Percentiles rank a stretch among this genome's conserved stretches.
Evolutionary conservation across 1,140 invertebrate genomes (phyloP).

Genomic region (Limonius californicus): DNA sequence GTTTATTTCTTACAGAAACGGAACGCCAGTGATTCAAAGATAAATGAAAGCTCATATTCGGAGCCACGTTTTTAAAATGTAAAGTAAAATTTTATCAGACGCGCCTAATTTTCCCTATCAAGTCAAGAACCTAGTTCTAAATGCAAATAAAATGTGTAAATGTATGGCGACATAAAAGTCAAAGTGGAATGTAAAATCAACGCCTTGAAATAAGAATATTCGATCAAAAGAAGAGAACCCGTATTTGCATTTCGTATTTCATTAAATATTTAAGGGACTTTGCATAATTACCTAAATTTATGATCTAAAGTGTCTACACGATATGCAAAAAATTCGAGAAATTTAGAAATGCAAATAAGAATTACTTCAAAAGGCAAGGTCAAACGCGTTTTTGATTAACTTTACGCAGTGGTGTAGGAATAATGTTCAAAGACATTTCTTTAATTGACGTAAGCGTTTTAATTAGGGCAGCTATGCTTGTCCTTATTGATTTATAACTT

Average conservation of each 20-base stretch:
- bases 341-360: slow-evolving; percentile 5
- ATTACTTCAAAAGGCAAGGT: not conserved
- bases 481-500: no score
- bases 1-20: no score
- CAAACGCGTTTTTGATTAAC: not conserved
- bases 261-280: slow-evolving; percentile 9
- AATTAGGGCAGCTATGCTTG: no score
- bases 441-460: no score
- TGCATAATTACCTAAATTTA: slow-evolving; percentile 9
- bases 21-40: no score
- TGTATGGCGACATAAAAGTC: not conserved
- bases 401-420: no score
- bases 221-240: not conserved
- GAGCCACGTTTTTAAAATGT: no score
- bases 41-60: no score
- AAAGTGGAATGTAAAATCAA: slow-evolving; percentile 2
- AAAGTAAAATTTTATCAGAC: no score
- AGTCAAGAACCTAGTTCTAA: not conserved
- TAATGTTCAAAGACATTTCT: no score
- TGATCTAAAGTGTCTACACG: not conserved
- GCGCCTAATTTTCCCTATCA: not conserved
- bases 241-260: slow-evolving; percentile 4
- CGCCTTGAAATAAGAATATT: slow-evolving; percentile 1
- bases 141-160: not conserved
- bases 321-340: not conserved